These are phyloP conservation scores for Campopleginae sp. DNA, from an alignment of 2,888 invertebrate species.

Conservation along the genomic window DNA sequence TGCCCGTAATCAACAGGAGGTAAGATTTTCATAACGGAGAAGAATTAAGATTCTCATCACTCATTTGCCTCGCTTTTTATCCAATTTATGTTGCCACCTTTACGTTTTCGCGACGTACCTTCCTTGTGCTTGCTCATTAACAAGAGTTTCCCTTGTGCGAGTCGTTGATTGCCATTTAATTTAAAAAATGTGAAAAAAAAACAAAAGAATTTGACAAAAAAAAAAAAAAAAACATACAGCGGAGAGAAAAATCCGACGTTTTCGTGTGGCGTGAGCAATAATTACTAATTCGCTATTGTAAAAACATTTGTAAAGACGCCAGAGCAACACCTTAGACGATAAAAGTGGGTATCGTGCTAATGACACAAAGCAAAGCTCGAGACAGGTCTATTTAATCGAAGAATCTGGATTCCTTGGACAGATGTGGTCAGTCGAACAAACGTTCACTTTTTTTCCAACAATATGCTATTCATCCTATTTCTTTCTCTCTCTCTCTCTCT, in stretches of 20 bases:
- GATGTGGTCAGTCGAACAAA: constrained; percentile 81
- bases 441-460: constrained; percentile 48
- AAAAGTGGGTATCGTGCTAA: constrained; percentile 79
- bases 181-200: not conserved
- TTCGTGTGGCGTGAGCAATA: constrained; percentile 27
- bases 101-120: constrained; percentile 52
- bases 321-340: constrained; percentile 78
- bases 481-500: constrained; percentile 3
- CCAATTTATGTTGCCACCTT: constrained; percentile 62
- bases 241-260: constrained; percentile 3
- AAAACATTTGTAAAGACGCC: constrained; percentile 75
- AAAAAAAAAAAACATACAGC: not conserved
- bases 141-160: constrained; percentile 33
- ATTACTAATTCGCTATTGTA: constrained; percentile 60
- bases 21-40: constrained; percentile 73
- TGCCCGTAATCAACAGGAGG: constrained; percentile 96
- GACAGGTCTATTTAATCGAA: constrained; percentile 81
- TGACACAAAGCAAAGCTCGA: constrained; percentile 79
- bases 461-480: constrained; percentile 48
- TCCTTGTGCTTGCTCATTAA: constrained; percentile 64
- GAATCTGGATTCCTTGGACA: constrained; percentile 81
- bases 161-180: constrained; percentile 1
- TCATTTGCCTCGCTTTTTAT: constrained; percentile 64
- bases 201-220: not conserved
- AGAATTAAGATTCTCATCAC: constrained; percentile 24